Percentiles rank a stretch among this genome's conserved stretches.
Conservation (phyloP, 2,888 invertebrate genomes). For the Sarcophaga subvicina region DNA sequence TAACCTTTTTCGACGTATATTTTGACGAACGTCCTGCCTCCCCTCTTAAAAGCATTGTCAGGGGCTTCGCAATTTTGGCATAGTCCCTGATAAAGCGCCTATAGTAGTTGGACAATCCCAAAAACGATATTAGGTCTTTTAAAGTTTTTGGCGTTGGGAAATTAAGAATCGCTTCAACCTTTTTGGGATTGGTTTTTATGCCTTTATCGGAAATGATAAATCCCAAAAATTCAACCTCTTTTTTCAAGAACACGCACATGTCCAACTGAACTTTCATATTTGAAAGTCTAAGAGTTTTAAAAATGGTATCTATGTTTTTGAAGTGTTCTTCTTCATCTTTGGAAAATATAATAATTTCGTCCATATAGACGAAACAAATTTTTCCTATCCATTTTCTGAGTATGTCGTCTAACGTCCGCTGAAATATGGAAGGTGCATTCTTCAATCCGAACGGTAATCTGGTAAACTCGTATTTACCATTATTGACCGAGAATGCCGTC, state of each 20-base stretch:
- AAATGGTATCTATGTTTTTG: background rate
- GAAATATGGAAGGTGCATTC: background rate
- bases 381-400: background rate
- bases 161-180: background rate
- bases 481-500: background rate
- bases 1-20: slow-evolving; percentile 3
- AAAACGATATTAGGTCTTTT: background rate
- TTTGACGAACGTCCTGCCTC: too few species aligned
- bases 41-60: too few species aligned
- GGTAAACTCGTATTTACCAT: background rate
- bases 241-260: background rate
- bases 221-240: background rate
- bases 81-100: too few species aligned
- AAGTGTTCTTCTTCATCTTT: slow-evolving; percentile 13
- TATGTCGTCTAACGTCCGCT: background rate
- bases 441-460: too few species aligned
- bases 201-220: background rate
- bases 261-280: slow-evolving; percentile 1
- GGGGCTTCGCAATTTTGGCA: too few species aligned
- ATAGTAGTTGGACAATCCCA: background rate
- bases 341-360: slow-evolving; percentile 35
- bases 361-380: slow-evolving; percentile 43
- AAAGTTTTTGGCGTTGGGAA: background rate
- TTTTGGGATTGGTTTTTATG: slow-evolving; percentile 4
- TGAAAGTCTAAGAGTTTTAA: background rate